Evolutionary conservation across 2,113 vertebrate species (phyloP), one percentile per base, ranked within the genome.

Genomic region (Orientallactaga bullata): DNA sequence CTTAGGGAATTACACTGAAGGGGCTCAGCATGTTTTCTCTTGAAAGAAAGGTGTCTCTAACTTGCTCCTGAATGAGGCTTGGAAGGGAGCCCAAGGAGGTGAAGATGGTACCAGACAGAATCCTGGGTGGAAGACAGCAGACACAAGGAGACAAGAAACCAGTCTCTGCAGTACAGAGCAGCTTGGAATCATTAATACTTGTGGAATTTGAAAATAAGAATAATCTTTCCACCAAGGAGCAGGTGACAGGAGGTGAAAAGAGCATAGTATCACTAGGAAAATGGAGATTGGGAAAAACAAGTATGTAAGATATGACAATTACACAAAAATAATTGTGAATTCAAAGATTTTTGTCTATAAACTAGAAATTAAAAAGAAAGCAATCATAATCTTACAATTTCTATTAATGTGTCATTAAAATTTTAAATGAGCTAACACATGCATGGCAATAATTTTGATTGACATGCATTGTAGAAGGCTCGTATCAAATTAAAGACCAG

Each of bases 261-360:
- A 1, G 1, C 26, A 17, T 17, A 8, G 26, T 11, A 28, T 7
- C 1, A 12, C 15, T 12, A 18, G 2, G 58, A 17, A 51, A 58
- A 42, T 7, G 1, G 74, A 55, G 8, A 16, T 20, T 8, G 16
- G 47, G 4, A 37, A 42, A 42, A 83, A 47, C 0, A 7, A 13
- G 16, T 8, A 1, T 10, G 12, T 2, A 20, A 66, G 32, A 30
- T 26, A 7, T 1, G 8, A 8, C 1, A 7, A 7, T 6, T 11
- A 0, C 10, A 17, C 7, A 13, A 0, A 65, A 2, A 5, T 16
- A 5, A 37, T 13, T 16, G 7, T 2, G 18, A 42, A 10, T 24
- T 21, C 5, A 16, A 30, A 15, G 7, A 3, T 13, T 15, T 15
- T n/a, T 55, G 20, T n/a, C 71, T 16, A 47, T 55, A 39, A 39